These are phyloP conservation scores for Drosophila kepulauana DNA, from an alignment of 1,140 invertebrate species.

Conservation along the genomic window DNA sequence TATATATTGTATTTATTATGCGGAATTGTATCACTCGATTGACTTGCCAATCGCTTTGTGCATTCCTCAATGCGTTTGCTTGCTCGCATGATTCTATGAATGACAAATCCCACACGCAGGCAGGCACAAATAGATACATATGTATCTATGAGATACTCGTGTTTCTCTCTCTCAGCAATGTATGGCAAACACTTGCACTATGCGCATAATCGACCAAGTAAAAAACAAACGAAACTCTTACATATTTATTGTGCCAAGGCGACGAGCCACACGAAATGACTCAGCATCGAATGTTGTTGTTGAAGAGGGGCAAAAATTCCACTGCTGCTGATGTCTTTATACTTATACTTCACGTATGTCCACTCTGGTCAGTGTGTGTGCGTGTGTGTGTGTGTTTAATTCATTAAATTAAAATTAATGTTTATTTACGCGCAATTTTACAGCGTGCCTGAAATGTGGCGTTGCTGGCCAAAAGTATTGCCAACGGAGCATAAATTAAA, in stretches of 20 bases:
- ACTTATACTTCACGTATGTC: constrained; percentile 8
- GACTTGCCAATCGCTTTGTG: constrained; percentile 15
- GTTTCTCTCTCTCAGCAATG: constrained; percentile 32
- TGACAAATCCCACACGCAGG: constrained; percentile 54
- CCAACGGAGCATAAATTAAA: constrained; percentile 79
- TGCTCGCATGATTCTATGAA: constrained; percentile 51
- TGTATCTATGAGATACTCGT: constrained; percentile 21
- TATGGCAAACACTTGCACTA: constrained; percentile 73
- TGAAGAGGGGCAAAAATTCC: constrained; percentile 20
- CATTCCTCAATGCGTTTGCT: constrained; percentile 31
- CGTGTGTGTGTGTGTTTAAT: constrained; percentile 59
- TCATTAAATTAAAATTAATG: constrained; percentile 83
- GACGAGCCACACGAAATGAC: constrained; percentile 38
- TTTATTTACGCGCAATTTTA: constrained; percentile 76
- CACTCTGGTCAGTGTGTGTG: constrained; percentile 11
- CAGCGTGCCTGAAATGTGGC: constrained; percentile 55
- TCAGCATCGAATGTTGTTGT: constrained; percentile 22
- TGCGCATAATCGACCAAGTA: constrained; percentile 63
- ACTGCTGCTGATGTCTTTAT: constrained; percentile 46
- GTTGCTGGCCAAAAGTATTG: constrained; percentile 73
- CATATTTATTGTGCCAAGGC: constrained; percentile 78
- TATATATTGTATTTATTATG: constrained; percentile 5
- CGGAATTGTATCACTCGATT: constrained; percentile 3
- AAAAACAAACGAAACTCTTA: constrained; percentile 52
- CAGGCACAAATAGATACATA: constrained; percentile 31